phyloP scores from a whole-genome alignment of 2,888 invertebrate species.

The Drosophila pegasa region DNA sequence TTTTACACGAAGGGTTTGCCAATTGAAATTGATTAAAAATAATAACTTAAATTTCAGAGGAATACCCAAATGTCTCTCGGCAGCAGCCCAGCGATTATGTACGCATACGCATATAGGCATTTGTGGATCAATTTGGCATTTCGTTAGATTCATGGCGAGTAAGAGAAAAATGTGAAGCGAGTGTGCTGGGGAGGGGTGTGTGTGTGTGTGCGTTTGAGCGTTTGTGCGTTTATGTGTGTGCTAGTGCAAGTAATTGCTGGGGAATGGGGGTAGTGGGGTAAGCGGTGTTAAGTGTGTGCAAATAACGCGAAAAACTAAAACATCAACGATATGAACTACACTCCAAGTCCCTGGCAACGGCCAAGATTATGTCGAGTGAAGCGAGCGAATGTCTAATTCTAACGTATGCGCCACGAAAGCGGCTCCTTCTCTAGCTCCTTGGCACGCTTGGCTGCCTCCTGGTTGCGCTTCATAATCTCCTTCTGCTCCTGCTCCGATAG shows the following conservation, averaged over 20 bases:
- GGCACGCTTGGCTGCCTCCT: constrained; percentile 62
- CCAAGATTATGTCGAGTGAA: constrained; percentile 1
- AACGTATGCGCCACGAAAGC: constrained; percentile 69
- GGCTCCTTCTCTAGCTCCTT: constrained; percentile 68
- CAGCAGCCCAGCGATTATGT: constrained; percentile 29
- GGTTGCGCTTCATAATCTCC: constrained; percentile 55
- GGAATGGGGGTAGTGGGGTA: neutral
- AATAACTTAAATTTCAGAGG: constrained; percentile 48
- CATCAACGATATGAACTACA: constrained; percentile 22
- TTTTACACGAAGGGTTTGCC: constrained; percentile 42
- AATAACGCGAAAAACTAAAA: constrained; percentile 28
- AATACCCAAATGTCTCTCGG: constrained; percentile 40
- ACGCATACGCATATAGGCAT: neutral
- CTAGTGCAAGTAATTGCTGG: neutral
- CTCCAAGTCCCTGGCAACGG: constrained; percentile 13
- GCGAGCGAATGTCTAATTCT: neutral
- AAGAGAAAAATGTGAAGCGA: neutral
- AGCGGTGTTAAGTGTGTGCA: neutral
- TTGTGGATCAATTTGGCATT: constrained; percentile 6
- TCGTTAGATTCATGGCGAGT: constrained; percentile 8
- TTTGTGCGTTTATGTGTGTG: too few species aligned
- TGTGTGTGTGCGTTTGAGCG: too few species aligned
- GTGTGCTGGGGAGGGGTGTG: neutral
- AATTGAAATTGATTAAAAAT: constrained; percentile 42
- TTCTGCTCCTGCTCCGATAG: constrained; percentile 57